A percentile compares a stretch with the other conserved stretches of the same genome.
phyloP scores from a whole-genome alignment of 1,140 invertebrate genomes.

The Akabosia matsudoensis region DNA sequence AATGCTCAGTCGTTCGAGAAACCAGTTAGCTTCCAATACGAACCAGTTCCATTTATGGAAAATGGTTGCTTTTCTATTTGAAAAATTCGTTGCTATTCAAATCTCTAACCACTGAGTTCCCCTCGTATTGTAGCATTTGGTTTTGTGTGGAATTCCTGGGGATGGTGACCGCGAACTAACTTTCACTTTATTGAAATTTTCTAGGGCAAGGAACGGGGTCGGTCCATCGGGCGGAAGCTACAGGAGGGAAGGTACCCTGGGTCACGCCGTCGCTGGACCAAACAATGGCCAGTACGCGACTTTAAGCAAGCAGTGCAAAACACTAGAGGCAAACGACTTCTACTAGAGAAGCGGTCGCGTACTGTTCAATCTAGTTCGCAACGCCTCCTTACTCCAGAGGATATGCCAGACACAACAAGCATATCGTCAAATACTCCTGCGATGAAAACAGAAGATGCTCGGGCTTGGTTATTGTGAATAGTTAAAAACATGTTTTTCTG shows the following conservation, averaged over 20 bases:
- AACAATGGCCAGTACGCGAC: slow-evolving; percentile 59
- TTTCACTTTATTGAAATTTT: not conserved
- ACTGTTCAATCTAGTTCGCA: not conserved
- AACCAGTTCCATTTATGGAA: too few relatives aligned
- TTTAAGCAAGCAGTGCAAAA: slow-evolving; percentile 90
- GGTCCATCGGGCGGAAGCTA: slow-evolving; percentile 29
- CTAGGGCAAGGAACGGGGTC: slow-evolving; percentile 13
- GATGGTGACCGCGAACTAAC: not conserved
- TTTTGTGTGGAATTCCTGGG: not conserved
- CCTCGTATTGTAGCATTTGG: not conserved
- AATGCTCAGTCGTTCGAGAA: not conserved
- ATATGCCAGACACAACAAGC: too few relatives aligned
- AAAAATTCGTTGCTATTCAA: not conserved
- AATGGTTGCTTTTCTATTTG: too few relatives aligned
- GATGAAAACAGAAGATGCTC: too few relatives aligned
- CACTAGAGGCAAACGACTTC: slow-evolving; percentile 86
- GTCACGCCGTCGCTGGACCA: slow-evolving; percentile 47
- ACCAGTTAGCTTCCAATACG: too few relatives aligned
- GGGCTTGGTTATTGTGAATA: too few relatives aligned
- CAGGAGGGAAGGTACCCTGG: slow-evolving; percentile 42
- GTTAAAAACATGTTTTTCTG: too few relatives aligned
- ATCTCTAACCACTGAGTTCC: slow-evolving; percentile 9
- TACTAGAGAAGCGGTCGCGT: slow-evolving; percentile 69
- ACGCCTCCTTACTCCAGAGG: not conserved
- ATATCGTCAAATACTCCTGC: too few relatives aligned